These are phyloP conservation scores for Cremastinae sp. DNA, from an alignment of 2,888 invertebrate genomes.

Conservation along the genomic window DNA sequence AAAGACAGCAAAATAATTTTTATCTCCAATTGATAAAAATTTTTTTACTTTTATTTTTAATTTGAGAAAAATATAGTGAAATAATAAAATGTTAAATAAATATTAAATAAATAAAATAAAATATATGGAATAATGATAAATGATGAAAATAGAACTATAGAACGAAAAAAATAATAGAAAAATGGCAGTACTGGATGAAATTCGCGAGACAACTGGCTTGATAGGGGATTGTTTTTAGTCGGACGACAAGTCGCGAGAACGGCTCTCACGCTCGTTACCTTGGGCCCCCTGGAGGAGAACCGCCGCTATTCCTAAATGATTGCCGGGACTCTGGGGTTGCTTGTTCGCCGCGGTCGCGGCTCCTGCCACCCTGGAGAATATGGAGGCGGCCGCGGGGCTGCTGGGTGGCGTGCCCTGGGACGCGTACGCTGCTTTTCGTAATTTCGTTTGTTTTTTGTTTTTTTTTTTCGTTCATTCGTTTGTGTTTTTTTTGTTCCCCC, in stretches of 20 bases:
- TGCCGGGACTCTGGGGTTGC: conserved; percentile 71
- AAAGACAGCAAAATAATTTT: too few relatives aligned
- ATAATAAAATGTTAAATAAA: too few relatives aligned
- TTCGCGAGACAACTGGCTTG: too few relatives aligned
- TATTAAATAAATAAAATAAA: too few relatives aligned
- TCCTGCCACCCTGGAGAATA: conserved; percentile 76
- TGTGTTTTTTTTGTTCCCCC: too few relatives aligned
- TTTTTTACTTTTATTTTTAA: too few relatives aligned
- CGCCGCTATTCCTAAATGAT: conserved; percentile 78
- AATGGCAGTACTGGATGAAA: too few relatives aligned
- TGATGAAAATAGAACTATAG: too few relatives aligned
- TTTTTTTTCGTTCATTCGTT: background rate
- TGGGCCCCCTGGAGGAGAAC: conserved; percentile 80
- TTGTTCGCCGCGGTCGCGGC: conserved; percentile 71
- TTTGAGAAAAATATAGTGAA: too few relatives aligned
- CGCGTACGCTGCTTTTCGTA: conserved; percentile 69
- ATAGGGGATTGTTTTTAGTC: conserved; percentile 17
- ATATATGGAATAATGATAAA: too few relatives aligned
- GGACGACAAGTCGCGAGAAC: conserved; percentile 42
- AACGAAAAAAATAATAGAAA: too few relatives aligned
- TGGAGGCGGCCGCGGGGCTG: conserved; percentile 75
- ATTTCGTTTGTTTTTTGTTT: conserved; percentile 21
- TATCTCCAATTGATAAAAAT: too few relatives aligned
- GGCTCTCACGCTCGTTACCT: conserved; percentile 74
- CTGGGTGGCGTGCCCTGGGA: conserved; percentile 78